These are phyloP conservation scores for Homarus gammarus DNA, from an alignment of 2,888 invertebrate species.

Conservation along the genomic window DNA sequence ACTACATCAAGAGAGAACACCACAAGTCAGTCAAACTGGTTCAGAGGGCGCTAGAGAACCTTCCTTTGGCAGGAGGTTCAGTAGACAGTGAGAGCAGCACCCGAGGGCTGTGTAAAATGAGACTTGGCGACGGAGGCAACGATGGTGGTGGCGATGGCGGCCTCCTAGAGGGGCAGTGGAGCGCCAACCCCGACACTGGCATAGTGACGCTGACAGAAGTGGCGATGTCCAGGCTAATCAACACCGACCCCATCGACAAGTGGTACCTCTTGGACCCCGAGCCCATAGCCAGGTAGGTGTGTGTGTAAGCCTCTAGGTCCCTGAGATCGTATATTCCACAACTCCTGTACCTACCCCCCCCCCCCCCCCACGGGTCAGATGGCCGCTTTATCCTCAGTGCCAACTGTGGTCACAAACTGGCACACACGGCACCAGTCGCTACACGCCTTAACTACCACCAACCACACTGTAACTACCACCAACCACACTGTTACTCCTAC, in stretches of 20 bases:
- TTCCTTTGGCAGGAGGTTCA: conserved; percentile 64
- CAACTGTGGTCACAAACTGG: too few relatives aligned
- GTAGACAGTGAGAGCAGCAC: conserved; percentile 55
- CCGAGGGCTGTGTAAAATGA: conserved; percentile 57
- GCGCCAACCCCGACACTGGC: conserved; percentile 67
- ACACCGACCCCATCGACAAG: conserved; percentile 81
- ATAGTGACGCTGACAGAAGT: conserved; percentile 69
- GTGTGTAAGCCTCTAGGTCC: too few relatives aligned
- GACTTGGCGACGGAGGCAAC: conserved; percentile 62
- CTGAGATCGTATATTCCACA: neutral
- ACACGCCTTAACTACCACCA: too few relatives aligned
- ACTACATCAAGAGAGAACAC: conserved; percentile 10
- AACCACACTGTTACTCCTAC: too few relatives aligned
- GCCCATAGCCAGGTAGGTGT: conserved; percentile 42
- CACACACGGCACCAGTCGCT: too few relatives aligned
- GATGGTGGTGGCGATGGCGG: conserved; percentile 48
- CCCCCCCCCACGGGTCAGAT: too few relatives aligned
- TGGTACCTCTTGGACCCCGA: conserved; percentile 74
- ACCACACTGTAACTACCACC: too few relatives aligned
- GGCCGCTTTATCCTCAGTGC: too few relatives aligned
- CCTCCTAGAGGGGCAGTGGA: conserved; percentile 52
- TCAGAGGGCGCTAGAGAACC: conserved; percentile 59
- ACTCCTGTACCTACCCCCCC: neutral
- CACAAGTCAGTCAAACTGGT: conserved; percentile 54
- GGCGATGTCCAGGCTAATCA: conserved; percentile 78